Base-by-base conservation (phyloP, 35 echinoderm and acorn worm species). In the Apostichopus japonicus region DNA sequence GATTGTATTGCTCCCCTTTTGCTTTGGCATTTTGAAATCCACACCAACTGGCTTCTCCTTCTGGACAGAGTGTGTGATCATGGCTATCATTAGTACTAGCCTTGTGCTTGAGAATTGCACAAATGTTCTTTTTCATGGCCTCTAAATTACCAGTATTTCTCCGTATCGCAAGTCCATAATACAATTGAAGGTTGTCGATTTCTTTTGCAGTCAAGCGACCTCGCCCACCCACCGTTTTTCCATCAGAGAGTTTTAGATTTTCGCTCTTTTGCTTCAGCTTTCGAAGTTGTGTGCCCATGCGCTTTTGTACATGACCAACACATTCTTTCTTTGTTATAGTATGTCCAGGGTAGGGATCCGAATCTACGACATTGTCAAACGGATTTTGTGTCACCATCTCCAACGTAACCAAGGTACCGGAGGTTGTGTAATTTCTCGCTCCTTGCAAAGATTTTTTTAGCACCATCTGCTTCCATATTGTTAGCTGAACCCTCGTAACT, bases 111-210 rank as follows among this genome's bases (percentile, higher is more conserved):
- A 92, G 62, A 55, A 72, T 62, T 13, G 92, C 92, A 15, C 6
- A 16, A 10, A 93, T 5, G 4, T 72, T 10, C 23, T 71, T 17
- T 67, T 72, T 86, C 83, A 93, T 93, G 4, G 5, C 16, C 6
- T 58, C 52, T 9, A 77, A 21, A 24, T 93, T 51, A 8, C 92
- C 92, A 7, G 10, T 79, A 62, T 93, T 93, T 15, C 83, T 51
- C 4, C 86, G 62, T 25, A 88, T 93, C 2, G 92, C 92, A 6
- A 93, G 70, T 19, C 84, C 84, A 59, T 88, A 93, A 79, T 89
- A 93, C 22, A 88, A 23, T 52, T 93, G 75, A 16, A 93, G 83
- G 2, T 56, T 77, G 83, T 93, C 70, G 44, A 93, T 51, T 89
- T 77, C 84, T 15, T 88, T 78, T 9, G 88, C 83, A 2, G 92